Evolutionary conservation across 2,113 vertebrate species (phyloP), one percentile per base, ranked within the genome.

Genomic region (Hippocampus mohnikei): DNA sequence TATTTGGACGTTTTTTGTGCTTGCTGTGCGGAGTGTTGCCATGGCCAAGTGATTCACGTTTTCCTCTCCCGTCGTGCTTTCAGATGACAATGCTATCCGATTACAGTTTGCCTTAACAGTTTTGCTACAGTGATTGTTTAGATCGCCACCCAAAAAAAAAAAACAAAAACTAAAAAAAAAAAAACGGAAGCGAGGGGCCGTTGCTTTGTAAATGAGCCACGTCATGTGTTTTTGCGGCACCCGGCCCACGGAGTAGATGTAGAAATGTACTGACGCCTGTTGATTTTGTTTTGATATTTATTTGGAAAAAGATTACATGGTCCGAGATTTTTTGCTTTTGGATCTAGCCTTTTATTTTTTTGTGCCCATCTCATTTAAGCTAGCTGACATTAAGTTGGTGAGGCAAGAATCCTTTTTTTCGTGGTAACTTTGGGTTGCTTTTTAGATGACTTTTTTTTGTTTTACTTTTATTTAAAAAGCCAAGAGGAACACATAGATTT

Each of bases 31-130:
- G 95, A 93, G 93, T 96, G 94, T 95, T 91, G 91, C 92, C 93
- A 91, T 94, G 91, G 92, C 93, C 93, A 94, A 84, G 94, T 95
- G 94, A 95, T 93, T 84, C 81, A 84, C 91, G 92, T 85, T 80
- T 71, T 80, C 86, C 93, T 91, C 85, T 85, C 87, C 93, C 92
- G 89, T 88, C 93, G 93, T 92, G 76, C 84, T 79, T 91, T 94
- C 92, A 92, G 91, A 93, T 94, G 90, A 93, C 92, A 93, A 94
- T 82, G 79, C 71, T 80, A 76, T 89, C 82, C 93, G 91, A 92
- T 93, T 66, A 91, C 93, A 94, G 94, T 94, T 95, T 97, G 95
- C 96, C 96, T 99, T 96, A 95, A 94, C 93, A 91, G 92, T 95
- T 96, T 95, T 92, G 84, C 94, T 93, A 94, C 92, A 93, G 88